Conservation (phyloP, 2,113 vertebrate genomes). For the Lepidiolamprologus cunningtoni region DNA sequence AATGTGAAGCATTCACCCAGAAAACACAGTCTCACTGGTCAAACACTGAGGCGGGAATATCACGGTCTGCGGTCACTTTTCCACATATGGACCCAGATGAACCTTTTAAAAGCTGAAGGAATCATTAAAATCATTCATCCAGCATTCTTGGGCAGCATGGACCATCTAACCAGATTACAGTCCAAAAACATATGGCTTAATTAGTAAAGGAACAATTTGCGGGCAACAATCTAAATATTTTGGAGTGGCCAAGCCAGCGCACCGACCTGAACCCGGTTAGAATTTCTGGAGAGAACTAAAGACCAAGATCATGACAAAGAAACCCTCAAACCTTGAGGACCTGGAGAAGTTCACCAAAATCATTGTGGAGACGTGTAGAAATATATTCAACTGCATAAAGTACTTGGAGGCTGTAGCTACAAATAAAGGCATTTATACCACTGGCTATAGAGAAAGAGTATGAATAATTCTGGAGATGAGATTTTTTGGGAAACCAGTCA, state of each 20-base stretch:
- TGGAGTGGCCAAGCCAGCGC: neutral
- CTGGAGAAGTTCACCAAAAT: neutral
- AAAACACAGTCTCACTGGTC: neutral
- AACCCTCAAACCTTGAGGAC: neutral
- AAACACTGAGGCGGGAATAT: neutral
- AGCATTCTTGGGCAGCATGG: neutral
- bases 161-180: neutral
- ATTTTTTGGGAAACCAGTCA: neutral
- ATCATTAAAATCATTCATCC: neutral
- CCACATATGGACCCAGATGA: neutral
- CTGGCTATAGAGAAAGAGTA: neutral
- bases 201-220: neutral
- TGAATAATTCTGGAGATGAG: neutral
- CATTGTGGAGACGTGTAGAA: neutral
- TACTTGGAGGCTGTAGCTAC: neutral
- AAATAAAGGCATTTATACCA: neutral
- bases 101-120: neutral
- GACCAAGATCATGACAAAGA: neutral
- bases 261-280: neutral
- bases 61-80: neutral
- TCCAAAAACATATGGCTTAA: neutral
- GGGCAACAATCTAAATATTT: neutral
- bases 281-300: neutral
- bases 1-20: neutral
- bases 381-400: neutral